Percentiles rank a stretch among this genome's conserved stretches.
Evolutionary conservation across 1,140 invertebrate species (phyloP).

Genomic region (Drosophila grimshawi): DNA sequence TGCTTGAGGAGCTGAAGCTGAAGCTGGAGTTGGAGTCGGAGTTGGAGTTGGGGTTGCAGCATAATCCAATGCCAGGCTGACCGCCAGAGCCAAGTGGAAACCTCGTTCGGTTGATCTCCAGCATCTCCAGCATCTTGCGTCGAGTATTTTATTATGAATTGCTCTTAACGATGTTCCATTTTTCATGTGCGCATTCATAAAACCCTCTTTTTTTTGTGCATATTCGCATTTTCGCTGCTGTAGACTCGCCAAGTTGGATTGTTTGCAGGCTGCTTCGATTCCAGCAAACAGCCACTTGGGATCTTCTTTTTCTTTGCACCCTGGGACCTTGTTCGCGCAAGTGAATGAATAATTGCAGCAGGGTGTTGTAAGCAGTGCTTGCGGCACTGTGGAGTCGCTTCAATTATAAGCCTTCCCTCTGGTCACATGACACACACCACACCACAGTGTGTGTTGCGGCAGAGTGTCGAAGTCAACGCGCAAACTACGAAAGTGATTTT

Average conservation of each 20-base stretch:
- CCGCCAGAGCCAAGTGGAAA: slow-evolving; percentile 43
- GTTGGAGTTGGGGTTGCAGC: background rate
- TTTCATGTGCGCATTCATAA: slow-evolving; percentile 83
- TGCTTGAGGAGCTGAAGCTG: slow-evolving; percentile 36
- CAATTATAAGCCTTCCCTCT: slow-evolving; percentile 36
- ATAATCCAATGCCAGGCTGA: slow-evolving; percentile 32
- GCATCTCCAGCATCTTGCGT: slow-evolving; percentile 22
- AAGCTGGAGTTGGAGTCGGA: background rate
- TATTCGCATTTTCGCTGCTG: slow-evolving; percentile 26
- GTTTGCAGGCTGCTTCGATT: slow-evolving; percentile 26
- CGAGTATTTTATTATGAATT: slow-evolving; percentile 83
- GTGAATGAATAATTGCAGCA: slow-evolving; percentile 73
- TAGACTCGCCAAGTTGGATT: slow-evolving; percentile 56
- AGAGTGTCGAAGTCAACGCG: slow-evolving; percentile 13
- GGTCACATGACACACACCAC: background rate
- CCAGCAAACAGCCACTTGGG: background rate
- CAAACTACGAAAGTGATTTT: background rate
- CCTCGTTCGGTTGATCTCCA: too few species aligned
- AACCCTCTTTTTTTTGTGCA: slow-evolving; percentile 59
- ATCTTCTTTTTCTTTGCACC: background rate
- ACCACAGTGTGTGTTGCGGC: slow-evolving; percentile 12
- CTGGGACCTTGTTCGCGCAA: slow-evolving; percentile 31
- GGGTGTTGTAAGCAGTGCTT: slow-evolving; percentile 61
- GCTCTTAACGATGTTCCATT: slow-evolving; percentile 84
- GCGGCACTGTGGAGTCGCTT: slow-evolving; percentile 37